Evolutionary conservation across 2,888 invertebrate species (phyloP).

Genomic region (Drosophila histrio): DNA sequence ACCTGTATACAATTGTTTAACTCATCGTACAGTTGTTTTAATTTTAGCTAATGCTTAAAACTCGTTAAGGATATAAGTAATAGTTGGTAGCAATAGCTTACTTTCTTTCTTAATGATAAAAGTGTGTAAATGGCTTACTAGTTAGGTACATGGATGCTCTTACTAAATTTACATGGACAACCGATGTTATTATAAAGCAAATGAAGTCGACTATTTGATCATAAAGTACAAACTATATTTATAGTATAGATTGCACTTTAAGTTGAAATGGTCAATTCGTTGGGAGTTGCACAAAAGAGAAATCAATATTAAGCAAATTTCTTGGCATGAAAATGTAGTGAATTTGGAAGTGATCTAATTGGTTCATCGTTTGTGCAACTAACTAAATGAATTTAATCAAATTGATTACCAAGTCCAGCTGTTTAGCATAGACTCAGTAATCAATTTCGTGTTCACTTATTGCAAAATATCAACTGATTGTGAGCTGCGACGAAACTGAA

Average conservation of each 20-base stretch:
- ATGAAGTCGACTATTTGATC: constrained; percentile 17
- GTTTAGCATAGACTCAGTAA: constrained; percentile 22
- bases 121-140: constrained; percentile 45
- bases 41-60: constrained; percentile 35
- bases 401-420: constrained; percentile 35
- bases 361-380: constrained; percentile 38
- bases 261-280: constrained; percentile 18
- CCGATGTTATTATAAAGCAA: constrained; percentile 46
- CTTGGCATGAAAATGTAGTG: not conserved
- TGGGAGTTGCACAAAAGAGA: constrained; percentile 29
- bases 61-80: constrained; percentile 8
- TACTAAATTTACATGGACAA: constrained; percentile 62
- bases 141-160: constrained; percentile 67
- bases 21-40: constrained; percentile 4
- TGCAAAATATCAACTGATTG: constrained; percentile 60
- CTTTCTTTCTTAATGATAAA: constrained; percentile 17
- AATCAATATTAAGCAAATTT: constrained; percentile 25
- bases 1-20: not conserved
- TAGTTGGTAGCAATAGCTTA: constrained; percentile 6
- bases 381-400: constrained; percentile 26
- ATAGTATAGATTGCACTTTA: constrained; percentile 28
- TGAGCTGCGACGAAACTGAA: constrained; percentile 24
- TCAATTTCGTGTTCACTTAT: constrained; percentile 50
- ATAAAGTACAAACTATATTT: constrained; percentile 15
- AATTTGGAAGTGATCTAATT: constrained; percentile 15